phyloP scores from a whole-genome alignment of 2,797 vertebrate genomes.

The Anomalospiza imberbis region DNA sequence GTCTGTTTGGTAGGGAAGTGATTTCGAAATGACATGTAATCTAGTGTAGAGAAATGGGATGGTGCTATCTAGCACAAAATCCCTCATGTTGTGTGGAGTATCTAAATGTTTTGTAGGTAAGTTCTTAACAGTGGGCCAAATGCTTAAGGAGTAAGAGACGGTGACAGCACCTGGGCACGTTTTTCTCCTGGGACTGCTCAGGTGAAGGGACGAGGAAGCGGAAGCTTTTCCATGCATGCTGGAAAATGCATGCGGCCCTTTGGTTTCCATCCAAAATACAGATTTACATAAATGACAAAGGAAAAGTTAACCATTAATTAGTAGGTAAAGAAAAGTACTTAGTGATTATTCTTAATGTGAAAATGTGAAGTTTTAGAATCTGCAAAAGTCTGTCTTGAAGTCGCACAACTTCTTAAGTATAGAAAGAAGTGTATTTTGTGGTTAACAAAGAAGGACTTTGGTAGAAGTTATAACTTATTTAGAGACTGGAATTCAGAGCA shows the following conservation, averaged over 20 bases:
- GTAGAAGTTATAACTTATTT: background rate
- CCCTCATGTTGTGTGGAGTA: rapidly evolving
- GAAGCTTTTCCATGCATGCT: background rate
- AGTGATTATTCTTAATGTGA: background rate
- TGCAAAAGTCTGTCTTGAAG: background rate
- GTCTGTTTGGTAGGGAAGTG: background rate
- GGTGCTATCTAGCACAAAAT: rapidly evolving
- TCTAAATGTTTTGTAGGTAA: background rate
- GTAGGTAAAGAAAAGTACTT: background rate
- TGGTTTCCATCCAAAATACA: background rate
- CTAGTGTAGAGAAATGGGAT: background rate
- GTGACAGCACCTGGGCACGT: background rate
- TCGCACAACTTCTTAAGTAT: background rate
- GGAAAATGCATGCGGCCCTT: too few relatives aligned
- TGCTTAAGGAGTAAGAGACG: background rate
- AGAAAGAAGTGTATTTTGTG: background rate
- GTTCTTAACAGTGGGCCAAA: background rate
- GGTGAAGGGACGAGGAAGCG: background rate
- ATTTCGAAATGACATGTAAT: background rate
- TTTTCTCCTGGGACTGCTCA: background rate
- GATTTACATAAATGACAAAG: background rate
- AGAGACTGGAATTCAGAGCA: background rate
- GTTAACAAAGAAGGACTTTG: background rate
- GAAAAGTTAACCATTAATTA: background rate
- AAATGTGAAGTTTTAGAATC: background rate